phyloP scores from a whole-genome alignment of 2,113 vertebrate species.

The Chionis minor region DNA sequence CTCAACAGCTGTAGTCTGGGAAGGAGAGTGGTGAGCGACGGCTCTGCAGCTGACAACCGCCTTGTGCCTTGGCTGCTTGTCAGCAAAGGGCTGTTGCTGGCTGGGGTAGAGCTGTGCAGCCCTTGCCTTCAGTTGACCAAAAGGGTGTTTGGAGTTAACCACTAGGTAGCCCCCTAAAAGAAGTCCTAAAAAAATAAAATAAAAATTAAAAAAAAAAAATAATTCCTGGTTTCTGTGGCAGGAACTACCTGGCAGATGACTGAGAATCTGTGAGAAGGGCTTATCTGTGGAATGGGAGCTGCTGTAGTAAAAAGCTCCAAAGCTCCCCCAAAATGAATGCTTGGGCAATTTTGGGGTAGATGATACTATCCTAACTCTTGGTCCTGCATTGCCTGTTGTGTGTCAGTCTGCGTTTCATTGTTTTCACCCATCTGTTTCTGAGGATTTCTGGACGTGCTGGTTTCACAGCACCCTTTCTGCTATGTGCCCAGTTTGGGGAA shows the following conservation, averaged over 20 bases:
- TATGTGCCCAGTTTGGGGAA: neutral
- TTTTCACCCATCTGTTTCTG: neutral
- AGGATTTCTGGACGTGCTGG: neutral
- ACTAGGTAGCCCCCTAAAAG: neutral
- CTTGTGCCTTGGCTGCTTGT: slow-evolving; percentile 20
- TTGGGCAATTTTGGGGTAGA: neutral
- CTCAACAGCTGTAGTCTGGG: slow-evolving; percentile 41
- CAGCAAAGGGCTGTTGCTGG: neutral
- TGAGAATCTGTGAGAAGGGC: neutral
- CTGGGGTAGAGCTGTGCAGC: neutral
- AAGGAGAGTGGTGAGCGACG: neutral
- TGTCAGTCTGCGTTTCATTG: neutral
- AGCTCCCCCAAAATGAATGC: neutral
- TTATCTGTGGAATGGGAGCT: neutral
- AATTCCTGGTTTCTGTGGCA: neutral
- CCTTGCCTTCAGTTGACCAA: neutral
- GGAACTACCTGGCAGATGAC: neutral
- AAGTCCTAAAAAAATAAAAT: too few species aligned
- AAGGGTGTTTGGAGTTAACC: neutral
- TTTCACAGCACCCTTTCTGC: neutral
- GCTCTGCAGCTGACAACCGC: slow-evolving; percentile 6
- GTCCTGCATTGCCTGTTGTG: neutral
- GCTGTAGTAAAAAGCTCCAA: neutral
- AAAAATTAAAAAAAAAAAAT: too few species aligned
- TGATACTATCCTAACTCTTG: neutral